Evolutionary conservation across 2,797 vertebrate species (phyloP), one percentile per base, ranked within the genome.

Genomic region (Okamejei kenojei): DNA sequence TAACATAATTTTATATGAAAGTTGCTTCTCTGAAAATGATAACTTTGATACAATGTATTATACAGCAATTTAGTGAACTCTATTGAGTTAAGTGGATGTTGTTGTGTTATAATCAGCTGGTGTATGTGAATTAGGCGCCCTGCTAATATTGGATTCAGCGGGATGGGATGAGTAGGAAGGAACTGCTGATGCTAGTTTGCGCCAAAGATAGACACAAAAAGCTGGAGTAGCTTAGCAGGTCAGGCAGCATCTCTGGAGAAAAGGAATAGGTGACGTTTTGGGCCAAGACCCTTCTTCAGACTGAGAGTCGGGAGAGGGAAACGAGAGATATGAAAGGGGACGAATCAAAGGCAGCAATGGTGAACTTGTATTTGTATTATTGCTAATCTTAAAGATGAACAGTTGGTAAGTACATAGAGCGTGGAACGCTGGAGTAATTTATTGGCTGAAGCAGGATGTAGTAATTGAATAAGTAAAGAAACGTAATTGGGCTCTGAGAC

Each of bases 31-130:
- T 61, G 54, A 86, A 54, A n/a, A 63, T 63, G n/a, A 63, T 63
- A 54, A 86, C 63, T 86, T 58, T 86, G 82, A 84, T 86, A 86
- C 26, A 86, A 61, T 86, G 82, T 86, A 15, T 29, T 86, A 19
- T 86, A 32, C 15, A 86, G 58, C 29, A 63, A 32, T 63, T 61
- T 65, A 61, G 58, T 58, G n/a, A 86, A 45, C 58, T 63, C 17
- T 63, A 11, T 29, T 58, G 45, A 86, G 29, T 86, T 32, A 86
- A 86, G 54, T 65, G 82, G 58, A 15, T 78, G 76, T 32, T 17
- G 58, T 86, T 61, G 82, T 86, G 54, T 61, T 86, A 11, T 29
- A 86, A 86, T 1, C 61, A 32, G 58, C 58, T 17, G 29, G 9
- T 1, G 26, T 32, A 7, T 17, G 19, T 65, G 29, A 63, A 68